Evolutionary conservation across 2,113 vertebrate genomes (phyloP), one percentile per base, ranked within the genome.

Genomic region (Sceloporus tristichus): DNA sequence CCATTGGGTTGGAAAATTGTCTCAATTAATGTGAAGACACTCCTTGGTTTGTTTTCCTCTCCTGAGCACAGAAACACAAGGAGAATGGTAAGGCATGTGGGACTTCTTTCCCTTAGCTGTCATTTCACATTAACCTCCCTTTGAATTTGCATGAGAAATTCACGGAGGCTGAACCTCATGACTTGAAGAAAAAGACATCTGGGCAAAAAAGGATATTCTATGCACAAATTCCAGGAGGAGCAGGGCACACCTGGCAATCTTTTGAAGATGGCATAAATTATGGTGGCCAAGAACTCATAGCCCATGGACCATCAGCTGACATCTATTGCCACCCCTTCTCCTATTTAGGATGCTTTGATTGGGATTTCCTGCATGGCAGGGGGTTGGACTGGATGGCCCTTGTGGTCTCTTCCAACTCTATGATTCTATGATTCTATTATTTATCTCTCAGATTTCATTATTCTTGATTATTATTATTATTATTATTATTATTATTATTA

Each of bases 11-110:
- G 14, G 84, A 74, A 66, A 29, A 79, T 56, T 54, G 27, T 79
- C 29, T 59, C 76, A 70, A 34, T 27, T 38, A 40, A n/a, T 82
- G 59, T 40, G 54, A 68, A 91, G 90, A 29, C 42, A 38, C 11
- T 70, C 38, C 2, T 13, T 0, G 9, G n/a, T 66, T 40, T 83
- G 62, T 59, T 80, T 9, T 82, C 65, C n/a, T n/a, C 14, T 27
- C 0, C 3, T 70, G 56, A 0, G 21, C 0, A 8, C 40, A 5
- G 29, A 0, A 79, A 85, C 65, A 14, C 0, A 16, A 65, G 25
- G 78, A 5, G 56, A 0, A 68, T 0, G 75, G 54, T 9, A 2
- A 40, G 87, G 56, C 6, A 73, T 14, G 7, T 25, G 18, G 1
- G 79, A 34, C 13, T 68, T 65, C 68, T 40, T 48, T 54, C 54